Evolutionary conservation across 2,888 invertebrate species (phyloP).

Genomic region (Adelognathus sp.): DNA sequence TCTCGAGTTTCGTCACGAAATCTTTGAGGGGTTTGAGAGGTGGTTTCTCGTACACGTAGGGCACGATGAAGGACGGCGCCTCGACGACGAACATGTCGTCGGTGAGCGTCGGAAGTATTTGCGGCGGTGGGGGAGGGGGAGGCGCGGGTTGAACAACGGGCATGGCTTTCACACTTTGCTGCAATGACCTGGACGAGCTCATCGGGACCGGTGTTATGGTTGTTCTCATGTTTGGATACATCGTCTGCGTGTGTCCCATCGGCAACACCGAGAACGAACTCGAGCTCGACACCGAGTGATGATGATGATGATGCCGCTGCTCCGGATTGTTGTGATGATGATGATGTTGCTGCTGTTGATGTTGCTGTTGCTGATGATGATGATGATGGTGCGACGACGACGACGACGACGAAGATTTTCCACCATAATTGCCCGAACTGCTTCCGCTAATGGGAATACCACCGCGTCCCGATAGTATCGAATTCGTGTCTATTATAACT

Average conservation of each 20-base stretch:
- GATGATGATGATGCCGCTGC: conserved; percentile 70
- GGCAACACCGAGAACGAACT: conserved; percentile 82
- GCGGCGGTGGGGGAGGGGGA: conserved; percentile 78
- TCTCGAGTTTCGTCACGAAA: conserved; percentile 86
- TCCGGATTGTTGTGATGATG: conserved; percentile 66
- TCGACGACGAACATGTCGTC: conserved; percentile 97
- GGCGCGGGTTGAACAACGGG: conserved; percentile 73
- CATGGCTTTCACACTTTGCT: conserved; percentile 70
- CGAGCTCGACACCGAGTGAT: conserved; percentile 71
- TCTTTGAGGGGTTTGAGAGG: conserved; percentile 90
- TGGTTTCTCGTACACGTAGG: conserved; percentile 96
- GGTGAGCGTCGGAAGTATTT: conserved; percentile 90
- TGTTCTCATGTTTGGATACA: conserved; percentile 86
- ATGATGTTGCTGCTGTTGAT: conserved; percentile 68
- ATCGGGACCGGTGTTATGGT: conserved; percentile 83
- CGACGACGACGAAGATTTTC: conserved; percentile 15
- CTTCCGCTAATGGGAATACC: conserved; percentile 82
- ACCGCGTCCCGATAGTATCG: conserved; percentile 86
- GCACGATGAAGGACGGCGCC: conserved; percentile 96
- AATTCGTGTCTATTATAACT: conserved; percentile 91
- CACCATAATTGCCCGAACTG: conserved; percentile 60
- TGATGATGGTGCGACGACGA: conserved; percentile 66
- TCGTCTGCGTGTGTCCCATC: conserved; percentile 84
- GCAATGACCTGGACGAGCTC: conserved; percentile 72
- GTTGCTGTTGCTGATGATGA: conserved; percentile 51